Evolutionary conservation across 92 coral and sea anemone genomes (phyloP), one percentile per base, ranked within the genome.

Genomic region (Blastomussa wellsi): DNA sequence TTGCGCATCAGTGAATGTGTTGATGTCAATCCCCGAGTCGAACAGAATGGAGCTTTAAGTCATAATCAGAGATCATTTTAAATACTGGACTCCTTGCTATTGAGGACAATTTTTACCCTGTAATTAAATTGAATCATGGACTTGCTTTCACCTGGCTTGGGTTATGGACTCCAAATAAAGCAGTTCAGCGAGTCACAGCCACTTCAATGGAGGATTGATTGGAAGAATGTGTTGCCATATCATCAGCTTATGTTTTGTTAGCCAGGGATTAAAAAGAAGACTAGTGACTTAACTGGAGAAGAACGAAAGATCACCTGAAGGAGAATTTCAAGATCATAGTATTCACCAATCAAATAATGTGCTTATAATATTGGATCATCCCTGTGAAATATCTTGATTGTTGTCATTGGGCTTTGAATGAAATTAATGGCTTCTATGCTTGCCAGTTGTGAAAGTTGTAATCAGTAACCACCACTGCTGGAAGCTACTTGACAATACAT

Each of bases 171-270:
- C 87, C 71, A 37, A 42, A 74, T 47, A 60, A 70, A 29, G 74
- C 39, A 57, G 73, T 74, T 83, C 87, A 55, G 62, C 73, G 87
- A 47, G 74, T 72, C 86, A 60, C 74, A 74, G 75, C 72, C 57
- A 4, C 87, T 83, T 74, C 80, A 28, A 41, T 16, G 75, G 59
- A 83, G 80, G 73, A 83, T 52, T 70, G 11, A 24, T 70, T 28
- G 78, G 52, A 82, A 66, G 64, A 70, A 70, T 82, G 47, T 73
- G 79, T 83, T 83, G 72, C 87, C 80, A n/a, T n/a, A n/a, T n/a
- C n/a, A 83, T 83, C 87, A 75, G 80, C 80, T 74, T 83, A 48
- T 83, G 62, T 83, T 83, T 83, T 83, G 80, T 83, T 83, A 83
- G 87, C 81, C 87, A 83, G 87, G 87, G 74, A 14, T 13, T 74